phyloP scores from a whole-genome alignment of 1,140 invertebrate genomes.

The Acromyrmex charruanus region DNA sequence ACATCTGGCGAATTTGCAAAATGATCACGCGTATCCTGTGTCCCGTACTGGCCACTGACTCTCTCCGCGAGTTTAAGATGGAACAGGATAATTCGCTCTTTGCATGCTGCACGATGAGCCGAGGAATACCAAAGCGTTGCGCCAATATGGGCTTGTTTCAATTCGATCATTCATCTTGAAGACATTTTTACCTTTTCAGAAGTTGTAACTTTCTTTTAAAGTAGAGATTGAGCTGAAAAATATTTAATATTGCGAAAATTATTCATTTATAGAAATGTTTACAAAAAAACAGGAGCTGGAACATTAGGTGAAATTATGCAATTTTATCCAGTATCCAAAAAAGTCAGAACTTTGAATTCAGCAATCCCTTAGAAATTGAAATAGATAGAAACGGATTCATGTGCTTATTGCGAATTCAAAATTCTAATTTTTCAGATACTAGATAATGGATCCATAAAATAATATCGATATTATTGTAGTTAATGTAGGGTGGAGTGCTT shows the following conservation, averaged over 20 bases:
- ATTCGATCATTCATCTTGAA: background rate
- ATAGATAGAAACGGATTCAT: too few relatives aligned
- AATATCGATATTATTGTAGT: too few relatives aligned
- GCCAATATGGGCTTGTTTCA: background rate
- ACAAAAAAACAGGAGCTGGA: too few relatives aligned
- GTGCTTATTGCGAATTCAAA: too few relatives aligned
- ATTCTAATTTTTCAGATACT: too few relatives aligned
- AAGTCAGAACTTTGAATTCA: too few relatives aligned
- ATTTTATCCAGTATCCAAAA: too few relatives aligned
- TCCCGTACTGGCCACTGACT: constrained; percentile 45
- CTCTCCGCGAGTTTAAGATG: constrained; percentile 75
- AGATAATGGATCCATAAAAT: too few relatives aligned
- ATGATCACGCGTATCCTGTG: constrained; percentile 85
- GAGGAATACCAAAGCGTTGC: constrained; percentile 13
- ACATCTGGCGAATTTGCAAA: constrained; percentile 79
- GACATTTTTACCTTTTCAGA: background rate
- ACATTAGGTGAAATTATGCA: background rate
- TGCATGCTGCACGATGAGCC: constrained; percentile 36
- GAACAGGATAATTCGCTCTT: constrained; percentile 62
- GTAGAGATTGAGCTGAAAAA: background rate
- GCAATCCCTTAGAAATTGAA: too few relatives aligned
- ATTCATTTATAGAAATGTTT: background rate
- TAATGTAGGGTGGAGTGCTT: too few relatives aligned
- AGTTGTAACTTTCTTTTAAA: background rate
- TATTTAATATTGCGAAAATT: background rate